Conservation (phyloP, 1,140 invertebrate genomes). For the Dendroctonus ponderosae region DNA sequence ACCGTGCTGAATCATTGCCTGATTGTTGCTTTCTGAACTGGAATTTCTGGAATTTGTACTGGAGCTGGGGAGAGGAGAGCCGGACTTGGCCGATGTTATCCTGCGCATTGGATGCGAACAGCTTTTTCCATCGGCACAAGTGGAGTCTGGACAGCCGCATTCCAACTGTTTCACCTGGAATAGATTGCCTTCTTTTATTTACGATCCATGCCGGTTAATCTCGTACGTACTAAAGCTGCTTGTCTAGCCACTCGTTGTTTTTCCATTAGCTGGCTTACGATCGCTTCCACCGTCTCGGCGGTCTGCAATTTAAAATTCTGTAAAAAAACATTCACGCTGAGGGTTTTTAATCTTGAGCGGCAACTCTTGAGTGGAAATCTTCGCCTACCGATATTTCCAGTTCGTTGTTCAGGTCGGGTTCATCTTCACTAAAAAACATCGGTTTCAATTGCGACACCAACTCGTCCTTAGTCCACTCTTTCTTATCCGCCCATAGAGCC, state of each 20-base stretch:
- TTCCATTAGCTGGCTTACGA: constrained; percentile 85
- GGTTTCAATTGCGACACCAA: constrained; percentile 94
- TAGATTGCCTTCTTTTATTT: neutral
- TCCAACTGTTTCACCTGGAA: constrained; percentile 63
- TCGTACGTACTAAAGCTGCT: constrained; percentile 56
- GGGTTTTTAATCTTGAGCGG: neutral
- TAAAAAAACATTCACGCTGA: neutral
- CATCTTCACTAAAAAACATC: constrained; percentile 91
- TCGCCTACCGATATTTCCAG: constrained; percentile 78
- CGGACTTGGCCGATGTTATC: constrained; percentile 61
- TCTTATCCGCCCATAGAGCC: constrained; percentile 90
- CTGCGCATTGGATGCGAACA: constrained; percentile 69
- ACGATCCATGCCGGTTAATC: too few species aligned
- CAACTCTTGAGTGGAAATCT: constrained; percentile 2
- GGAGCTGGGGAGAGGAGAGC: constrained; percentile 44
- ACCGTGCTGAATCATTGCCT: constrained; percentile 1
- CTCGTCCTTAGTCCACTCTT: constrained; percentile 97
- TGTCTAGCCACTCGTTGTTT: constrained; percentile 75
- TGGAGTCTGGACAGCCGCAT: constrained; percentile 71
- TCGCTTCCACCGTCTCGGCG: constrained; percentile 81
- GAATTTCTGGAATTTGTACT: constrained; percentile 44
- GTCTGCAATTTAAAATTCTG: constrained; percentile 59
- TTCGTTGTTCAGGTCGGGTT: constrained; percentile 80
- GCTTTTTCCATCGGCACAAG: constrained; percentile 68
- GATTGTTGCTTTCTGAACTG: constrained; percentile 46